Conservation (phyloP, 2,888 invertebrate species). For the Exocentrus adspersus region DNA sequence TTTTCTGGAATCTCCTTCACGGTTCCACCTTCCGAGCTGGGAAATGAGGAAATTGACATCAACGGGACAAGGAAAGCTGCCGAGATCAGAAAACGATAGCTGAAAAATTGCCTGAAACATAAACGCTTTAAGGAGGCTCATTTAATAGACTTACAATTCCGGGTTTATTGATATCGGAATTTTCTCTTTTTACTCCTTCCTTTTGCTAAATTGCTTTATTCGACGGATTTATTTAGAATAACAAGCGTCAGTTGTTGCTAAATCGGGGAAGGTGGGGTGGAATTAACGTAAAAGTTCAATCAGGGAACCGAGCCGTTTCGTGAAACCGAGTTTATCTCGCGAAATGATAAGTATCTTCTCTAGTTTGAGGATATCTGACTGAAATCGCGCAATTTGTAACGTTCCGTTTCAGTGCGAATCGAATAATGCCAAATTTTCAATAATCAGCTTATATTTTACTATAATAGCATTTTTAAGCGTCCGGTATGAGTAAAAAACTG, state of each 20-base stretch:
- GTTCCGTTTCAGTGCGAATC: too few species aligned
- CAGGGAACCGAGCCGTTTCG: background rate
- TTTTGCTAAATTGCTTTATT: slow-evolving; percentile 43
- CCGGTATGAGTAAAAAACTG: too few species aligned
- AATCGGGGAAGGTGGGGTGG: background rate
- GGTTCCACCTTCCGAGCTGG: slow-evolving; percentile 27
- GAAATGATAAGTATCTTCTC: too few species aligned
- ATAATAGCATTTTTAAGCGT: too few species aligned
- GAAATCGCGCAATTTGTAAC: too few species aligned
- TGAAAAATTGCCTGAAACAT: slow-evolving; percentile 48
- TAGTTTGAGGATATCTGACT: too few species aligned
- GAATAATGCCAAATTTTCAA: too few species aligned
- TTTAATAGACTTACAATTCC: slow-evolving; percentile 43
- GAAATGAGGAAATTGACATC: slow-evolving; percentile 52
- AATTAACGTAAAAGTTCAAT: background rate
- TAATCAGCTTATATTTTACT: too few species aligned
- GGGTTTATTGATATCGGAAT: slow-evolving; percentile 47
- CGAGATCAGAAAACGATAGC: slow-evolving; percentile 46
- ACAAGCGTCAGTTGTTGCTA: slow-evolving; percentile 20
- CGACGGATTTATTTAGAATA: slow-evolving; percentile 40
- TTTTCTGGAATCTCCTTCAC: slow-evolving; percentile 46
- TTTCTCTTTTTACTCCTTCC: slow-evolving; percentile 44
- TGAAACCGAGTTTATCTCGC: too few species aligned
- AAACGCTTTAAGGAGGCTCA: slow-evolving; percentile 43
- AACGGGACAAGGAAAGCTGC: slow-evolving; percentile 30